Percentiles rank a stretch among this genome's conserved stretches.
phyloP scores from a whole-genome alignment of 2,113 vertebrate genomes.

The Trachemys scripta region DNA sequence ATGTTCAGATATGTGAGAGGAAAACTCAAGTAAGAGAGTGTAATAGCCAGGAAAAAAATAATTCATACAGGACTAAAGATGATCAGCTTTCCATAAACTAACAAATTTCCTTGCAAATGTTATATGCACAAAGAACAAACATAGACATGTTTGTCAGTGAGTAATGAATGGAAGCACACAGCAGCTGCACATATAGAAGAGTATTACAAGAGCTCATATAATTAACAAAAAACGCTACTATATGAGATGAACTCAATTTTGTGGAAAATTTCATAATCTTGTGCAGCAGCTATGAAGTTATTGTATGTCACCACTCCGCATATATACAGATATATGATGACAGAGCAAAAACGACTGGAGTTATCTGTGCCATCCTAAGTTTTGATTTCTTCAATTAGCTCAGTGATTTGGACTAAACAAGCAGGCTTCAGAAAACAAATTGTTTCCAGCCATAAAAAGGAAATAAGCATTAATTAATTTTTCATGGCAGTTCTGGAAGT shows the following conservation, averaged over 20 bases:
- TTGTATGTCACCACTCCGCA: neutral
- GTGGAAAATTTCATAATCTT: neutral
- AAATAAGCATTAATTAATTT: neutral
- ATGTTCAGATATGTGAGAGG: neutral
- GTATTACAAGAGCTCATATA: neutral
- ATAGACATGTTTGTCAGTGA: neutral
- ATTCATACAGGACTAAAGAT: neutral
- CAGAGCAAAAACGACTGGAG: neutral
- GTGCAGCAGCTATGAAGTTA: neutral
- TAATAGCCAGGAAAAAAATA: neutral
- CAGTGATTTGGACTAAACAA: neutral
- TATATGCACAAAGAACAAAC: neutral
- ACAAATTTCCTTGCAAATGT: neutral
- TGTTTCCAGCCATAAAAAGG: neutral
- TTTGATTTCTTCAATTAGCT: neutral
- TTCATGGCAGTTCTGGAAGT: neutral
- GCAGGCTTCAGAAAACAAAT: accelerated
- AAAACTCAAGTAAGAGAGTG: neutral
- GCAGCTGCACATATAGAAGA: neutral
- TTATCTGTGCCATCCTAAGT: neutral
- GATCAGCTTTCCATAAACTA: neutral
- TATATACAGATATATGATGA: neutral
- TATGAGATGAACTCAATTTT: neutral
- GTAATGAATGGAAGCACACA: neutral
- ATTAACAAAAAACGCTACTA: neutral